A percentile compares a stretch with the other conserved stretches of the same genome.
phyloP scores from a whole-genome alignment of 2,113 vertebrate genomes.

The Hystrix brachyura region DNA sequence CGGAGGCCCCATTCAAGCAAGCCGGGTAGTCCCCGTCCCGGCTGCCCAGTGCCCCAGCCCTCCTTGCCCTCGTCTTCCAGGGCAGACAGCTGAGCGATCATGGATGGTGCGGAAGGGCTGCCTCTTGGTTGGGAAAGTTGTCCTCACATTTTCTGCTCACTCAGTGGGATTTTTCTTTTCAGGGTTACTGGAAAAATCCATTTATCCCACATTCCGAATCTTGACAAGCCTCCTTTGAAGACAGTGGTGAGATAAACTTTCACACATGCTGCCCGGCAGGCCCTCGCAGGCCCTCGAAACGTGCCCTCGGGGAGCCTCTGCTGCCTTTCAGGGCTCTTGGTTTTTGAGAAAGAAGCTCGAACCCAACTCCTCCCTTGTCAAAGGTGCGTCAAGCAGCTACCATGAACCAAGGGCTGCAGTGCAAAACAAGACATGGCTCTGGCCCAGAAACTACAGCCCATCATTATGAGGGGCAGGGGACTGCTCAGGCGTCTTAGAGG shows the following conservation, averaged over 20 bases:
- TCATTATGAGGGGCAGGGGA: background rate
- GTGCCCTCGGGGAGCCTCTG: rapidly evolving
- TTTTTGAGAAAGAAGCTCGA: background rate
- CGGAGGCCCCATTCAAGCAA: background rate
- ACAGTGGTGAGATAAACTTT: background rate
- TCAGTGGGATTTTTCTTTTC: constrained; percentile 50
- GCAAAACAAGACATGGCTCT: background rate
- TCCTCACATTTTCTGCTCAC: constrained; percentile 58
- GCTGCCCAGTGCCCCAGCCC: constrained; percentile 64
- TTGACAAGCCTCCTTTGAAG: background rate
- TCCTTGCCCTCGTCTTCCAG: constrained; percentile 6
- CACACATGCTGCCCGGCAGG: background rate
- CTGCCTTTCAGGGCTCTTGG: background rate
- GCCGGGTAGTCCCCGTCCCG: constrained; percentile 8
- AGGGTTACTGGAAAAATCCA: constrained; percentile 41
- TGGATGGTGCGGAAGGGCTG: background rate
- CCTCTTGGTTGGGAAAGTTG: background rate
- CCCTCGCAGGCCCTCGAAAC: rapidly evolving
- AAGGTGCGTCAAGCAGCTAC: no score
- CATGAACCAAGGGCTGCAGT: background rate
- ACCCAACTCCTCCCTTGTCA: background rate
- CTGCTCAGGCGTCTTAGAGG: background rate
- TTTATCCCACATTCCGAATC: background rate
- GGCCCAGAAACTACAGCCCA: background rate
- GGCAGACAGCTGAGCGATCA: constrained; percentile 55